Evolutionary conservation across 2,888 invertebrate species (phyloP), one percentile per base, ranked within the genome.

Genomic region (Lamellibrachia columna): DNA sequence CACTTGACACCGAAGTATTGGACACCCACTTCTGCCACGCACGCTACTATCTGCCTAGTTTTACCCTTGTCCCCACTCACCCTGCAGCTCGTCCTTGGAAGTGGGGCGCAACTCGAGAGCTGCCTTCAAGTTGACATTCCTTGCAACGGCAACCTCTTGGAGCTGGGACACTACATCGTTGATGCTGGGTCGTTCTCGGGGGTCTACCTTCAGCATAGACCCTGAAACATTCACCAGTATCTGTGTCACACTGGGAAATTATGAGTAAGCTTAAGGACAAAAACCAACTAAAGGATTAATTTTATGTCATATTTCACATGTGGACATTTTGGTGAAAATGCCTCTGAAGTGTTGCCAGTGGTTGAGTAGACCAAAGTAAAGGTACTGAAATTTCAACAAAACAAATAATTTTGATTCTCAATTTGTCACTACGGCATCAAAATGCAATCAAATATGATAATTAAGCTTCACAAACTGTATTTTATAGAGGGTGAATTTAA

Each of bases 111-210:
- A 11, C 58, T 28, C 92, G 90, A 96, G 93, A 94, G 98, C 97
- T 95, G 98, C 98, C 96, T 98, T 98, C 93, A 98, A 97, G 97
- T 98, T 98, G 97, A 98, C 98, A 94, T 98, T 98, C 96, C 98
- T 97, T 93, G 98, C 98, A 97, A 98, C 98, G 1, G 98, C 98
- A 95, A 99, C 98, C 93, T 98, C 98, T 93, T 98, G 98, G 94
- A 99, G 96, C 94, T 98, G 97, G 96, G 99, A 98, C 95, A 99
- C 97, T 92, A 99, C 97, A 95, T 97, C 98, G 94, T 98, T 97
- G 93, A 99, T 98, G 92, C 97, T 97, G 94, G 98, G 97, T 94
- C 99, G 97, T 95, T 98, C 97, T 92, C 97, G 97, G 3, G 99
- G 99, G 96, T 99, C 98, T 91, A 97, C 96, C 94, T 96, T 96